These are phyloP conservation scores for Formicarius rufipectus DNA, from an alignment of 2,113 vertebrate genomes.

Conservation along the genomic window DNA sequence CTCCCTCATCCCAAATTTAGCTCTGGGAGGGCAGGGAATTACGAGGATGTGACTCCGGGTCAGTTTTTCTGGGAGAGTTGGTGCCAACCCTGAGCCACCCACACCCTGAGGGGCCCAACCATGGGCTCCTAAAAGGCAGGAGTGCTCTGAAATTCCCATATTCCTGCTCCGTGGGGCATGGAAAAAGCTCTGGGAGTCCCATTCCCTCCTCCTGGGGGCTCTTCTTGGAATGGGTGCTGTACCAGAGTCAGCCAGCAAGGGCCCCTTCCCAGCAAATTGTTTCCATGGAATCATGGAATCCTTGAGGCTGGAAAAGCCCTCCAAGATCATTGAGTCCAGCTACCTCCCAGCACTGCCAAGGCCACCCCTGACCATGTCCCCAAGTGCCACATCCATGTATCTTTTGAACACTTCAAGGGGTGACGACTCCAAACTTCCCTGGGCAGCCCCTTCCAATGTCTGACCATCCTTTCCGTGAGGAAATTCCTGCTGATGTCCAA, in stretches of 20 bases:
- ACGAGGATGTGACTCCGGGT: neutral
- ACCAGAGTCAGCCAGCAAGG: neutral
- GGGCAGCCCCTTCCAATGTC: neutral
- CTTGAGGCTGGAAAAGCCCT: neutral
- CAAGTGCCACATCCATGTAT: neutral
- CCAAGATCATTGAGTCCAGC: fast-evolving
- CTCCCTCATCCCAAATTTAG: constrained; percentile 47
- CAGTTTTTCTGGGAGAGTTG: neutral
- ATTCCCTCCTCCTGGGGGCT: neutral
- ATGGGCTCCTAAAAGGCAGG: neutral
- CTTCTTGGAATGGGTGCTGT: neutral
- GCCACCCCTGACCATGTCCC: neutral
- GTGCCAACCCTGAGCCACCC: neutral
- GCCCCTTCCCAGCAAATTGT: neutral
- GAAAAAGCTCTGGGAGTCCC: neutral
- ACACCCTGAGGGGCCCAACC: fast-evolving
- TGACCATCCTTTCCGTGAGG: neutral
- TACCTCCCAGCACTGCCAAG: no score
- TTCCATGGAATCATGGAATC: neutral
- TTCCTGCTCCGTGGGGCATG: neutral
- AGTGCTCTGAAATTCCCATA: neutral
- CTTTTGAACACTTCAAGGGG: neutral
- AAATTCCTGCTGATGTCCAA: neutral
- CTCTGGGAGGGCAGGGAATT: constrained; percentile 6
- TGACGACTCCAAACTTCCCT: neutral